Percentiles rank a stretch among this genome's conserved stretches.
Evolutionary conservation across 2,888 invertebrate species (phyloP).

Genomic region (Idaea straminata): DNA sequence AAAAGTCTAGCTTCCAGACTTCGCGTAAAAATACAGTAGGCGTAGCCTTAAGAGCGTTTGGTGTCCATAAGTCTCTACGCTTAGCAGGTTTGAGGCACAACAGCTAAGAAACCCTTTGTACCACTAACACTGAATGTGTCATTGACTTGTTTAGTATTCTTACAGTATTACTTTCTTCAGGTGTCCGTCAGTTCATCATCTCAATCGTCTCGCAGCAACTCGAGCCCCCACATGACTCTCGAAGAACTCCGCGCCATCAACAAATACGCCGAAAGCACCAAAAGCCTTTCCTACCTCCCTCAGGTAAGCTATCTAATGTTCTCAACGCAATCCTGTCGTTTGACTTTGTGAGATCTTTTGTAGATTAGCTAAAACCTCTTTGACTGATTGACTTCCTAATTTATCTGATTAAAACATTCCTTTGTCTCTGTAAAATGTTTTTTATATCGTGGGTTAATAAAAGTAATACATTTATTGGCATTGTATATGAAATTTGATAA

Average conservation of each 20-base stretch:
- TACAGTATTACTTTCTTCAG: conserved; percentile 42
- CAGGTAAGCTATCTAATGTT: conserved; percentile 82
- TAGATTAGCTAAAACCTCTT: conserved; percentile 4
- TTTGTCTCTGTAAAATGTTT: neutral
- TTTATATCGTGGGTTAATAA: neutral
- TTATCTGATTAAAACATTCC: neutral
- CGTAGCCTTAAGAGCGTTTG: no score
- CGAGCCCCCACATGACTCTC: conserved; percentile 86
- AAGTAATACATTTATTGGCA: neutral
- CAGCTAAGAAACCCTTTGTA: no score
- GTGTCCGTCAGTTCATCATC: conserved; percentile 87
- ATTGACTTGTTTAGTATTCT: no score
- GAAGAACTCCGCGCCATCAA: conserved; percentile 92
- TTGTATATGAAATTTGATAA: conserved; percentile 13
- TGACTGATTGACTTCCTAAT: neutral
- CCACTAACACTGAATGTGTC: no score
- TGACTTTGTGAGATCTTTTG: conserved; percentile 16
- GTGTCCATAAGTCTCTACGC: no score
- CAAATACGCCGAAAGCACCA: conserved; percentile 94
- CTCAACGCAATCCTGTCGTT: conserved; percentile 8
- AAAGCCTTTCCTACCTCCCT: conserved; percentile 93
- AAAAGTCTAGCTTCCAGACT: no score
- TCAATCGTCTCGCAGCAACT: conserved; percentile 85
- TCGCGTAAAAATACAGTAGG: no score
- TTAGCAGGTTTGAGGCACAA: no score